phyloP scores from a whole-genome alignment of 2,113 vertebrate genomes.

The Lampris incognitus region DNA sequence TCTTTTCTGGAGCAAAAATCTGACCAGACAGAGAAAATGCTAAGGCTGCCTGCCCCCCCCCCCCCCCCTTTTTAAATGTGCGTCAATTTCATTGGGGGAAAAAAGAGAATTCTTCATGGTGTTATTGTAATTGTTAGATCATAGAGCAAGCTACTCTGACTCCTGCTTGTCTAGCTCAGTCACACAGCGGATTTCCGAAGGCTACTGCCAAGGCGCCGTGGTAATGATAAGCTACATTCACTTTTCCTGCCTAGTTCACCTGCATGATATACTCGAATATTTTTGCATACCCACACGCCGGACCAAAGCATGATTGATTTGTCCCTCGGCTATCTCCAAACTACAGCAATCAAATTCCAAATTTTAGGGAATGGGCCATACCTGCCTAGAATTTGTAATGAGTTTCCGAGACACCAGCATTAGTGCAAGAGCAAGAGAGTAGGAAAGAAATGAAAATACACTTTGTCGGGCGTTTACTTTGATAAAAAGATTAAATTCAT shows the following conservation, averaged over 20 bases:
- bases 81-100: neutral
- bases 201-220: neutral
- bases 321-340: slow-evolving; percentile 50
- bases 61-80: neutral
- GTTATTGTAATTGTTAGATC: neutral
- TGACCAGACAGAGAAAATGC: slow-evolving; percentile 1
- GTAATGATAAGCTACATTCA: slow-evolving; percentile 16
- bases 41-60: neutral
- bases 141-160: neutral
- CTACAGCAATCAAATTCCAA: slow-evolving; percentile 64
- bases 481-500: slow-evolving; percentile 71
- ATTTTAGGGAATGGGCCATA: slow-evolving; percentile 55
- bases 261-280: slow-evolving; percentile 39
- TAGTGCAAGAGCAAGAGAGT: slow-evolving; percentile 56
- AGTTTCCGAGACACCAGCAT: slow-evolving; percentile 62
- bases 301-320: slow-evolving; percentile 56
- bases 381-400: slow-evolving; percentile 58
- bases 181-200: neutral
- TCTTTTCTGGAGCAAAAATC: neutral
- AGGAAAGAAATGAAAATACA: slow-evolving; percentile 38
- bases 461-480: slow-evolving; percentile 55
- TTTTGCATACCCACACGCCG: slow-evolving; percentile 48
- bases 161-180: neutral
- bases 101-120: neutral
- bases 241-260: slow-evolving; percentile 25